A percentile compares a stretch with the other conserved stretches of the same genome.
These are phyloP conservation scores for Erynnis tages DNA, from an alignment of 2,888 invertebrate genomes.

Conservation along the genomic window DNA sequence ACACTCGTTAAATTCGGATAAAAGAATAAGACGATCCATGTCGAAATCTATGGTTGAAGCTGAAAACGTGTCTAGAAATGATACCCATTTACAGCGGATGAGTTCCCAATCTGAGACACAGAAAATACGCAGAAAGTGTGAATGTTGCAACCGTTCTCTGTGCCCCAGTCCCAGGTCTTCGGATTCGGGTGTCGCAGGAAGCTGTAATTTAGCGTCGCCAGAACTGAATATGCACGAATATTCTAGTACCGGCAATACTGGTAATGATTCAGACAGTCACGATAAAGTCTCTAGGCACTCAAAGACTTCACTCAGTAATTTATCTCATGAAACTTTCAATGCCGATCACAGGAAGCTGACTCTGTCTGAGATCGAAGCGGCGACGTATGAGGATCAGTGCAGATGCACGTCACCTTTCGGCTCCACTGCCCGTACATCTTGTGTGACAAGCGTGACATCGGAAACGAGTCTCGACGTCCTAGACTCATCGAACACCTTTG, in stretches of 20 bases:
- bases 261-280: slow-evolving; percentile 63
- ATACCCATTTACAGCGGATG: slow-evolving; percentile 59
- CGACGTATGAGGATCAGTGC: slow-evolving; percentile 86
- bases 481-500: slow-evolving; percentile 75
- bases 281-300: slow-evolving; percentile 55
- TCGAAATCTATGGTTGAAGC: slow-evolving; percentile 72
- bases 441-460: slow-evolving; percentile 80
- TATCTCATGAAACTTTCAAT: slow-evolving; percentile 56
- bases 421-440: slow-evolving; percentile 86
- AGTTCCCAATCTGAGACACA: slow-evolving; percentile 71
- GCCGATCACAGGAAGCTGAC: slow-evolving; percentile 67
- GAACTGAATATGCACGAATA: slow-evolving; percentile 80
- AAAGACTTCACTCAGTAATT: slow-evolving; percentile 52
- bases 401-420: slow-evolving; percentile 88
- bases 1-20: slow-evolving; percentile 83
- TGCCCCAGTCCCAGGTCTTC: slow-evolving; percentile 88
- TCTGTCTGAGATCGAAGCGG: slow-evolving; percentile 81
- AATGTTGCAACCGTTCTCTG: slow-evolving; percentile 83
- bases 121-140: slow-evolving; percentile 68
- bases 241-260: slow-evolving; percentile 46
- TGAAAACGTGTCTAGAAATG: slow-evolving; percentile 56
- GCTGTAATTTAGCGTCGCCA: slow-evolving; percentile 87
- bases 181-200: slow-evolving; percentile 93
- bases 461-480: slow-evolving; percentile 80
- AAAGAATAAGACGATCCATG: slow-evolving; percentile 73